These are phyloP conservation scores for Macrotus californicus DNA, from an alignment of 2,113 vertebrate genomes.

Conservation along the genomic window DNA sequence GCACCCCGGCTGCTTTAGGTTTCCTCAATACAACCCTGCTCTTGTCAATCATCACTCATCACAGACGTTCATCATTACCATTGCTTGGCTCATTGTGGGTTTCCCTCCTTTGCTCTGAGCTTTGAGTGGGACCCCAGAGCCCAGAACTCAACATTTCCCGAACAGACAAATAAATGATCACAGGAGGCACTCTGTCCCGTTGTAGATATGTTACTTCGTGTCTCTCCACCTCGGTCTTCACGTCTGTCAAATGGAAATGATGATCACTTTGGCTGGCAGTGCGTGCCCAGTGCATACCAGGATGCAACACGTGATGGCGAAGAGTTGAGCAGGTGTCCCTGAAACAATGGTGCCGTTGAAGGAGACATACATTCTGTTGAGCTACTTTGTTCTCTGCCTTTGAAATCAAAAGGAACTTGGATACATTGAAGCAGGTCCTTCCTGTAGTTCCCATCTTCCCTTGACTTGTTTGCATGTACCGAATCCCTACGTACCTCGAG, in stretches of 20 bases:
- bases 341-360: rapidly evolving
- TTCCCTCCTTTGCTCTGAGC: neutral
- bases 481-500: rapidly evolving
- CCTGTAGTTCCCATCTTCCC: neutral
- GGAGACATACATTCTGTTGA: rapidly evolving
- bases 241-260: neutral
- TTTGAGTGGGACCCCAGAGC: neutral
- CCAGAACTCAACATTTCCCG: neutral
- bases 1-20: rapidly evolving
- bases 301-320: rapidly evolving
- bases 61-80: rapidly evolving
- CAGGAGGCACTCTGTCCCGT: rapidly evolving
- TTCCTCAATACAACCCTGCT: rapidly evolving
- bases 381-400: neutral
- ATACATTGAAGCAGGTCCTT: rapidly evolving
- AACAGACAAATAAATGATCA: neutral
- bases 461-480: rapidly evolving
- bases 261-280: too few relatives aligned
- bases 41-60: neutral
- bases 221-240: neutral
- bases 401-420: neutral
- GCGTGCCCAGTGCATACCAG: rapidly evolving
- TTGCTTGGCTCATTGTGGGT: rapidly evolving
- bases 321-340: neutral
- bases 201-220: neutral